A percentile compares a stretch with the other conserved stretches of the same genome.
phyloP scores from a whole-genome alignment of 2,888 invertebrate genomes.

The Cerastis rubricosa region DNA sequence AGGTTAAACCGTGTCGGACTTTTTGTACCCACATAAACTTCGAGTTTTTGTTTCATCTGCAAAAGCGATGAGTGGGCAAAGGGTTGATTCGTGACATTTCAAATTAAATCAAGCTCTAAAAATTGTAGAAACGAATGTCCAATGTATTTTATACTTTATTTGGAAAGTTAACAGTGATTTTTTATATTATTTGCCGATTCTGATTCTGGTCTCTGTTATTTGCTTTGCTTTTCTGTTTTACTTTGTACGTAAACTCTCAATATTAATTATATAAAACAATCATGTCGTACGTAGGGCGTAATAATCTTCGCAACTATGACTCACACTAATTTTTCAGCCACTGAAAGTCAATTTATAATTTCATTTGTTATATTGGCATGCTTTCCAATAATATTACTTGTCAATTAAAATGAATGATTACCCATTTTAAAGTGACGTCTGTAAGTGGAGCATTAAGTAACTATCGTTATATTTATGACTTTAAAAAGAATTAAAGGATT shows the following conservation, averaged over 20 bases:
- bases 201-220: background rate
- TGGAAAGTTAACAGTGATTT: background rate
- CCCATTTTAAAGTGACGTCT: background rate
- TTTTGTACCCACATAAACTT: constrained; percentile 36
- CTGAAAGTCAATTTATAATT: background rate
- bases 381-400: no score
- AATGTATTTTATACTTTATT: constrained; percentile 5
- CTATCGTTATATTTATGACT: background rate
- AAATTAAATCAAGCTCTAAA: constrained; percentile 25
- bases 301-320: no score
- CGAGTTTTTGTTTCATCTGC: constrained; percentile 31
- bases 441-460: no score
- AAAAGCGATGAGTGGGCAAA: constrained; percentile 32
- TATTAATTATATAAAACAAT: background rate
- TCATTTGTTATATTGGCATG: no score
- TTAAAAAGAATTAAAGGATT: background rate
- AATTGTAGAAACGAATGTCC: constrained; percentile 16
- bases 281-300: background rate
- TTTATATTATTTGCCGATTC: background rate
- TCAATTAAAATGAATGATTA: background rate
- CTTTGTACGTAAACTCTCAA: background rate
- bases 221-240: background rate
- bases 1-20: constrained; percentile 18
- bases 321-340: background rate
- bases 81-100: constrained; percentile 18